phyloP scores from a whole-genome alignment of 2,888 invertebrate species.

The Zonitis immaculata region DNA sequence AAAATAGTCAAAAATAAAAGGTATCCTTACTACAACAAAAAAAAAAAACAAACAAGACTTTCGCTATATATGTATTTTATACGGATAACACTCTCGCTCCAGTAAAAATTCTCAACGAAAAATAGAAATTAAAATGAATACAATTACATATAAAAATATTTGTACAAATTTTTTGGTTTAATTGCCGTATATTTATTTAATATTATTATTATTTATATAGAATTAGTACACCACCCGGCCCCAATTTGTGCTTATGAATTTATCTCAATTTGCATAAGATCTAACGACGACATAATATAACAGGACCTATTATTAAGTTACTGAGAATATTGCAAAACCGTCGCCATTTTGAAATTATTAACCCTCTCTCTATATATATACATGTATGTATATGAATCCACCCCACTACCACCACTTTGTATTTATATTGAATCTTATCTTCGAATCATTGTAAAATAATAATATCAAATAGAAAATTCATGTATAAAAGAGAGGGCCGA shows the following conservation, averaged over 20 bases:
- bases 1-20: no score
- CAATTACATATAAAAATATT: no score
- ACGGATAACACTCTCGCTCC: no score
- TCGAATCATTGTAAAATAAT: slow-evolving; percentile 4
- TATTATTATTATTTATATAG: no score
- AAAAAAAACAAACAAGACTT: no score
- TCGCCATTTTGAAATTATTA: slow-evolving; percentile 18
- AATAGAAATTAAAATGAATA: no score
- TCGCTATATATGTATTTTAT: no score
- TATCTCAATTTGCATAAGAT: slow-evolving; percentile 15
- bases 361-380: slow-evolving; percentile 10
- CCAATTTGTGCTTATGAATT: slow-evolving; percentile 14
- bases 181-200: no score
- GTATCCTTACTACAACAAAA: no score
- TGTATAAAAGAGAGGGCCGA: no score
- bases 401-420: neutral
- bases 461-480: slow-evolving; percentile 12
- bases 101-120: no score
- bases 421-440: neutral
- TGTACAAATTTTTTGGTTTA: no score
- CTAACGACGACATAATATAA: slow-evolving; percentile 11
- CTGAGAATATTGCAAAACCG: slow-evolving; percentile 3
- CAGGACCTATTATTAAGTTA: slow-evolving; percentile 16
- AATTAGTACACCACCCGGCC: neutral
- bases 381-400: neutral